Percentiles rank a stretch among this genome's conserved stretches.
phyloP scores from a whole-genome alignment of 2,113 vertebrate species.

The Oreochromis tanganicae region DNA sequence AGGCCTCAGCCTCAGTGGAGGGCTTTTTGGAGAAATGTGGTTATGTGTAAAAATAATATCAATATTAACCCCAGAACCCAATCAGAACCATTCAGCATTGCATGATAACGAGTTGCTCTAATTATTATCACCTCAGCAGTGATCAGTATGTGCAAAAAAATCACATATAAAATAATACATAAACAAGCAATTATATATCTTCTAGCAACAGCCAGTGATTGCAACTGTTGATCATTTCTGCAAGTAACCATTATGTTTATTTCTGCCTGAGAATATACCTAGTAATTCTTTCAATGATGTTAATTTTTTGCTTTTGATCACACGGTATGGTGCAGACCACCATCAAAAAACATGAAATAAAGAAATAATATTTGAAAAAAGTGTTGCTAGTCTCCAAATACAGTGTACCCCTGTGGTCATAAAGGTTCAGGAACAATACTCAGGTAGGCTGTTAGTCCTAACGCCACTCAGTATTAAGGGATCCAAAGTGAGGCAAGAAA shows the following conservation, averaged over 20 bases:
- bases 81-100: neutral
- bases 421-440: neutral
- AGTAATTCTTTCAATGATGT: neutral
- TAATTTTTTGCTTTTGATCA: neutral
- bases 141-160: neutral
- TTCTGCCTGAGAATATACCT: neutral
- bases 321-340: fast-evolving
- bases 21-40: neutral
- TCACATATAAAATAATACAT: neutral
- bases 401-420: neutral
- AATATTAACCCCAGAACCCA: neutral
- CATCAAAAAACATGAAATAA: neutral
- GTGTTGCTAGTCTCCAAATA: neutral
- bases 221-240: neutral
- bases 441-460: neutral
- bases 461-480: neutral
- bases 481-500: neutral
- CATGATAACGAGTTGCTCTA: neutral
- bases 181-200: neutral
- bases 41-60: neutral
- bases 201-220: neutral
- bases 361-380: neutral
- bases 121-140: neutral
- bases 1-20: neutral
- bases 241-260: neutral